Evolutionary conservation across 64 coral and sea anemone species (phyloP).

Genomic region (Actinia tenebrosa): DNA sequence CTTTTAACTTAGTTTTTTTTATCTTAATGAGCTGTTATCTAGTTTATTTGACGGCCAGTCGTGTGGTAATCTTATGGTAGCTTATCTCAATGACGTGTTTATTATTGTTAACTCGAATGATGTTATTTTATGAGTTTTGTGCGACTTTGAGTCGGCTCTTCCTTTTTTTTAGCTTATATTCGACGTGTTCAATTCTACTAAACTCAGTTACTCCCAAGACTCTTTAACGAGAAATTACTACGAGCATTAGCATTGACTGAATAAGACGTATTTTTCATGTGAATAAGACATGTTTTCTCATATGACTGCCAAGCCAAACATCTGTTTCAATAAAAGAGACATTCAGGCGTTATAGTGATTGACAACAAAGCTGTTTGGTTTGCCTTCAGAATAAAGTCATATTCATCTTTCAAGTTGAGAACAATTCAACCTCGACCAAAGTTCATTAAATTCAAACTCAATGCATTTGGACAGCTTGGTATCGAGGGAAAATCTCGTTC

Average conservation of each 20-base stretch:
- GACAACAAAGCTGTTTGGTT: not conserved
- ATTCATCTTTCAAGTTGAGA: not conserved
- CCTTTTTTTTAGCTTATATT: not conserved
- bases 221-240: not conserved
- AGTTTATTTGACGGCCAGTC: too few species aligned
- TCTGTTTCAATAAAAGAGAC: constrained; percentile 1
- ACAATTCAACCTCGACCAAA: not conserved
- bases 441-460: not conserved
- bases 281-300: not conserved
- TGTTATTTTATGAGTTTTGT: too few species aligned
- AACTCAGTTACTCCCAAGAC: too few species aligned
- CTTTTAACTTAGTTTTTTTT: too few species aligned
- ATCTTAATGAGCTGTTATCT: too few species aligned
- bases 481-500: not conserved
- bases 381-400: not conserved
- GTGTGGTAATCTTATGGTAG: too few species aligned
- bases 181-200: not conserved
- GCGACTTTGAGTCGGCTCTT: too few species aligned
- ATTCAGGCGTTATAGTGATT: not conserved
- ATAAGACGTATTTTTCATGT: not conserved
- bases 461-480: not conserved
- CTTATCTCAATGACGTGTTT: too few species aligned
- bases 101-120: too few species aligned
- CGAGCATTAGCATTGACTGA: not conserved
- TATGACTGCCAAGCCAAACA: not conserved